phyloP scores from a whole-genome alignment of 2,797 vertebrate species.

The Peromyscus eremicus region DNA sequence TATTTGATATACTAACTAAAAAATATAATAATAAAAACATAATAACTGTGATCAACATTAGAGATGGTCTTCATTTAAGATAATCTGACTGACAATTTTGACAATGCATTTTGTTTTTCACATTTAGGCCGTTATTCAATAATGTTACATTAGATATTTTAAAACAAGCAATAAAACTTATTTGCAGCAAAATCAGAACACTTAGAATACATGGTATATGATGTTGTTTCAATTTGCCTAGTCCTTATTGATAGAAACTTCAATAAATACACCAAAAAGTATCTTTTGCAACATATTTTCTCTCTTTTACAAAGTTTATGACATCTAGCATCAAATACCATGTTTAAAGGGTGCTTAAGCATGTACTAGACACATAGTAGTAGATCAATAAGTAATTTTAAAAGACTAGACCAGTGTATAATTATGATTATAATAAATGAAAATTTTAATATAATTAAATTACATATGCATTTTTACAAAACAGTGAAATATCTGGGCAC shows the following conservation, averaged over 20 bases:
- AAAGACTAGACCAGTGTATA: conserved; percentile 12
- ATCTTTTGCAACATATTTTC: not conserved
- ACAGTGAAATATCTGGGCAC: conserved; percentile 38
- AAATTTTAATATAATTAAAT: conserved; percentile 63
- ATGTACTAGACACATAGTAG: conserved; percentile 32
- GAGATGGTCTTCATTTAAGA: not conserved
- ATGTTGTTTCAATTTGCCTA: not conserved
- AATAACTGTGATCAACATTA: not conserved
- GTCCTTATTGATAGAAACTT: not conserved
- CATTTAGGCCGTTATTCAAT: not conserved
- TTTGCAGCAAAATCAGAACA: not conserved
- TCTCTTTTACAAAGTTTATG: not conserved
- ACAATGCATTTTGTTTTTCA: not conserved
- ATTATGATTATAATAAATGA: conserved; percentile 63
- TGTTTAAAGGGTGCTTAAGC: not conserved
- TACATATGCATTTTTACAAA: conserved; percentile 62
- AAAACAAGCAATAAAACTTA: not conserved
- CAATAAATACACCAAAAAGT: not conserved
- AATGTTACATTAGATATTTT: not conserved
- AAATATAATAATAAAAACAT: not conserved
- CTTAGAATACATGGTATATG: not conserved
- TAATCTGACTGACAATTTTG: not conserved
- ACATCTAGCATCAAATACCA: not conserved
- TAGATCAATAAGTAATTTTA: conserved; percentile 59
- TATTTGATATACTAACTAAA: not conserved